These are phyloP conservation scores for Cotesia glomerata DNA, from an alignment of 1,140 invertebrate genomes.

Conservation along the genomic window DNA sequence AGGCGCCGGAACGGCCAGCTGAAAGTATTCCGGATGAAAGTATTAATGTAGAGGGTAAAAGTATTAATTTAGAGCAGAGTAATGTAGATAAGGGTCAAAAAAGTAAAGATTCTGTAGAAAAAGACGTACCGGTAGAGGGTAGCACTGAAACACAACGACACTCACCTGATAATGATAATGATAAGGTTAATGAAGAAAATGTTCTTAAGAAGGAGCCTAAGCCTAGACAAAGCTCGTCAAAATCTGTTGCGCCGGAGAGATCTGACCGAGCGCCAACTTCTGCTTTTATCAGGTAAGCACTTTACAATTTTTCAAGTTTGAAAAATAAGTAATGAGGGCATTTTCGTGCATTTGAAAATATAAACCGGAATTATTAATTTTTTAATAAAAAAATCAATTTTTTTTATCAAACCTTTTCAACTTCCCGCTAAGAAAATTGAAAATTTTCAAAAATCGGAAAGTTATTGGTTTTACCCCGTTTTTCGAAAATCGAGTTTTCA, in stretches of 20 bases:
- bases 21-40: no score
- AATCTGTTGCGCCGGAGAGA: constrained; percentile 42
- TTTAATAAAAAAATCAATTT: not conserved
- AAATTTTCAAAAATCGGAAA: no score
- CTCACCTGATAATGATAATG: not conserved
- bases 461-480: no score
- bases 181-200: constrained; percentile 21
- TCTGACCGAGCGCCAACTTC: constrained; percentile 42
- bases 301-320: not conserved
- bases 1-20: not conserved
- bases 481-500: no score
- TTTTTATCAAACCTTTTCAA: no score
- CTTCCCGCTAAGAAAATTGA: no score
- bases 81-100: not conserved
- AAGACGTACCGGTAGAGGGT: not conserved
- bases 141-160: not conserved
- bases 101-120: not conserved
- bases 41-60: no score
- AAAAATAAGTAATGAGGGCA: no score
- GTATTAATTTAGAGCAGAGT: no score
- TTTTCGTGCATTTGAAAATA: no score
- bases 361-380: not conserved
- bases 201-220: constrained; percentile 22
- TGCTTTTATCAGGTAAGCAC: constrained; percentile 51
- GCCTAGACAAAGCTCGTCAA: constrained; percentile 39